Evolutionary conservation across 1,140 invertebrate genomes (phyloP), one percentile per base, ranked within the genome.

Genomic region (Battus philenor): DNA sequence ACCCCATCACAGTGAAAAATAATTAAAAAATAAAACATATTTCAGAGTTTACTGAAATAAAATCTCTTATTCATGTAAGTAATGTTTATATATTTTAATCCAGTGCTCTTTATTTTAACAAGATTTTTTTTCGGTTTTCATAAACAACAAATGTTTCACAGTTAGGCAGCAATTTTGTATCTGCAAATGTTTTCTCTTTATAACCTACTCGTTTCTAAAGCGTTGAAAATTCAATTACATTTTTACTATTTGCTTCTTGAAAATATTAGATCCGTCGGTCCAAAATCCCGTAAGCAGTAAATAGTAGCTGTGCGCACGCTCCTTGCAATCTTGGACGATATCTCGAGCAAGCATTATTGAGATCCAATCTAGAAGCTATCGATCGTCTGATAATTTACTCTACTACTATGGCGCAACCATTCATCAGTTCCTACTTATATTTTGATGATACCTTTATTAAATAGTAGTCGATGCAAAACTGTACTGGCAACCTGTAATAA

Each of bases 291-390:
- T 65, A 75, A 75, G 62, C 56, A 60, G 59, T 61, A 63, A 60
- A 65, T 68, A 68, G 69, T 67, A 75, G 66, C 60, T 46, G 32
- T 50, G 61, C 61, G 66, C 65, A 63, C 67, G 63, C 49, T 68
- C 38, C 44, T 20, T 22, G 65, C 66, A 76, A 81, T 81, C 75
- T 72, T 34, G 46, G 49, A 41, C 60, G 61, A 68, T 69, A 72
- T 77, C 69, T 78, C 60, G 62, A 65, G 68, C 63, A 68, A 59
- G 62, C 58, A 76, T 78, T 78, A 84, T 84, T 81, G 72, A 77
- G 80, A 81, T 78, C 68, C 75, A 76, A 80, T 81, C 80, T 77
- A 72, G 66, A 67, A 71, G 68, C 75, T 64, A 80, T 78, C 67
- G 74, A 84, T 78, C 65, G 62, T 30, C 52, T 54, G 62, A 74